Base-by-base conservation (phyloP, 2,797 vertebrate genomes). In the Atherinosoma microstoma region DNA sequence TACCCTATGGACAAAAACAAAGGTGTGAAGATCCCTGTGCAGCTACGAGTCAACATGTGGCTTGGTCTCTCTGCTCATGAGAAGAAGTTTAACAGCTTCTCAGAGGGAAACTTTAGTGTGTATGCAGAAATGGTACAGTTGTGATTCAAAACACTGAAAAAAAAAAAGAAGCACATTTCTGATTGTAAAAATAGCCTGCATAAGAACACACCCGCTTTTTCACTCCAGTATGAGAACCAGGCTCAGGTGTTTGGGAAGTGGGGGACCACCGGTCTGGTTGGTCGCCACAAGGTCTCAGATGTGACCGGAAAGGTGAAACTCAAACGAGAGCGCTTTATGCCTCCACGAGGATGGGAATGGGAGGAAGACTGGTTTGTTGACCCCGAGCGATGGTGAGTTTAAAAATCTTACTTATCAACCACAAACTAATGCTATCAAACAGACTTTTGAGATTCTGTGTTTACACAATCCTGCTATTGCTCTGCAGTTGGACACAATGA, bases 281-380 rank as follows among this genome's bases (percentile, higher is more conserved):
- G 95, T 73, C 97, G 96, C 24, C 93, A 96, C 71, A 99, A 99
- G 67, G 98, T 94, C 94, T 98, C 98, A 0, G 97, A 99, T 34
- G 94, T 99, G 85, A 99, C 98, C 0, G 98, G 98, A 85, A 97
- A 97, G 86, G 96, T 99, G 86, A 99, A 99, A 87, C 96, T 99
- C 71, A 99, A 98, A 87, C 94, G 86, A 69, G 97, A 99, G 45
- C 95, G 95, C 70, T 99, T 99, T 87, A 76, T 99, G 87, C 98
- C 98, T 15, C 98, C 98, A 3, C 94, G 91, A 62, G 96, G 95
- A 45, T 99, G 98, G 98, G 94, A 99, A 38, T 99, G 98, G 98
- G 96, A 98, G 73, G 93, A 75, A 53, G 97, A 97, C 56, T 99
- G 98, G 98, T 91, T 94, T 56, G 91, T 99, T 76, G 96, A 98